phyloP scores from a whole-genome alignment of 2,113 vertebrate genomes.

The Formicarius rufipectus region DNA sequence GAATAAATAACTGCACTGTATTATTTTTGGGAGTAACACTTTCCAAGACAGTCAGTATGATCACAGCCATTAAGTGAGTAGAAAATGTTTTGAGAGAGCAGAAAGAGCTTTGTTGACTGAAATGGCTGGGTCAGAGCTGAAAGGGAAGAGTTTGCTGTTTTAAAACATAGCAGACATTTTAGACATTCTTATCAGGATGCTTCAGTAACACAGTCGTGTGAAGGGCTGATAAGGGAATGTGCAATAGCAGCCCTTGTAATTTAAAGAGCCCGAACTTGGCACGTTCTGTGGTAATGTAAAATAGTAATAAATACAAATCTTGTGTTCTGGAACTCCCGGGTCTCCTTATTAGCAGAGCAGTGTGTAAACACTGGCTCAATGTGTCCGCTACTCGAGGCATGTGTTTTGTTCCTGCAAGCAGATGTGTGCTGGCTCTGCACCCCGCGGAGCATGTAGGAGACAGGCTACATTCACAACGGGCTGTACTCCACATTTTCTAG shows the following conservation, averaged over 20 bases:
- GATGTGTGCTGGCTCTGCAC: background rate
- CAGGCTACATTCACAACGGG: background rate
- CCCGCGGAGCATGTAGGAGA: background rate
- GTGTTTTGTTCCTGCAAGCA: background rate
- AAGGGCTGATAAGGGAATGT: conserved; percentile 48
- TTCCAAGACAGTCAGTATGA: background rate
- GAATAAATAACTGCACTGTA: background rate
- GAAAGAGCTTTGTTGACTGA: conserved; percentile 12
- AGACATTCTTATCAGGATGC: conserved; percentile 48
- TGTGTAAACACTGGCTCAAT: conserved; percentile 42
- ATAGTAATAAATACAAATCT: conserved; percentile 51
- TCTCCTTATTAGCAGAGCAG: conserved; percentile 44
- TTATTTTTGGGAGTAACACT: background rate
- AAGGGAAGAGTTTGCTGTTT: conserved; percentile 45
- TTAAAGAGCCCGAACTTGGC: conserved; percentile 53
- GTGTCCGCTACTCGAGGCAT: conserved; percentile 16
- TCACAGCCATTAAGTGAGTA: background rate
- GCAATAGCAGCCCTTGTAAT: conserved; percentile 16
- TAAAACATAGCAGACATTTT: conserved; percentile 57
- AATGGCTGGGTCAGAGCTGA: background rate
- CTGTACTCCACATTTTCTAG: background rate
- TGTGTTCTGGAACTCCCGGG: background rate
- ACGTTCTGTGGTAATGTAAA: background rate
- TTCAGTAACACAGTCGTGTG: conserved; percentile 26
- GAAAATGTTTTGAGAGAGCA: conserved; percentile 16